Evolutionary conservation across 2,888 invertebrate genomes (phyloP).

Genomic region (Stratiomys singularior): DNA sequence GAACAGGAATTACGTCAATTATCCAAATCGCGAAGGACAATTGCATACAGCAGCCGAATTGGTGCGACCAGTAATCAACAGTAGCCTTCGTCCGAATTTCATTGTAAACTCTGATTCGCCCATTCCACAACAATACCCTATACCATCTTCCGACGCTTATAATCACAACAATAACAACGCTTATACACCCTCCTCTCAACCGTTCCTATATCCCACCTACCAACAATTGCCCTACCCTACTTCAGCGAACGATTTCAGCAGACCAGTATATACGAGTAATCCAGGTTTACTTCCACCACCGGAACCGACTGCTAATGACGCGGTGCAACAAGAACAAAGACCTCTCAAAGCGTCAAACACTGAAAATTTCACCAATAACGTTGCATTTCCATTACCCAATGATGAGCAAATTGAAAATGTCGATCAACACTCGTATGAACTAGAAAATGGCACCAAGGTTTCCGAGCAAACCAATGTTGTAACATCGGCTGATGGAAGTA

Average conservation of each 20-base stretch:
- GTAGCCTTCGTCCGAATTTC: not conserved
- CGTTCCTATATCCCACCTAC: slow-evolving; percentile 9
- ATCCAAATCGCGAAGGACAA: no score
- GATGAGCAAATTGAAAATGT: not conserved
- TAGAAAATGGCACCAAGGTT: slow-evolving; percentile 47
- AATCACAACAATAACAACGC: not conserved
- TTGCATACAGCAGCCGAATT: no score
- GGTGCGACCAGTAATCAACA: no score
- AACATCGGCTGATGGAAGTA: slow-evolving; percentile 22
- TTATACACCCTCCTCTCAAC: not conserved
- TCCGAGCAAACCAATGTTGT: slow-evolving; percentile 44
- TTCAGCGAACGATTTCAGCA: not conserved
- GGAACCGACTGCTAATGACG: not conserved
- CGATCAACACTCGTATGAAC: slow-evolving; percentile 30
- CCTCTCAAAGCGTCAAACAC: not conserved
- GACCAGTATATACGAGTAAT: no score
- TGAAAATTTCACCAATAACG: not conserved
- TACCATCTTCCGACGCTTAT: not conserved
- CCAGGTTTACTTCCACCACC: not conserved
- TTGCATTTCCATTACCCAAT: not conserved
- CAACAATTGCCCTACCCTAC: slow-evolving; percentile 9
- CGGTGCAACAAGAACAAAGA: not conserved
- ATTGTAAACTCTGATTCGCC: not conserved
- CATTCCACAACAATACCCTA: not conserved
- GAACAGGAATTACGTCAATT: no score